Conservation (phyloP, 64 coral and sea anemone genomes). For the Acropora tenuis region DNA sequence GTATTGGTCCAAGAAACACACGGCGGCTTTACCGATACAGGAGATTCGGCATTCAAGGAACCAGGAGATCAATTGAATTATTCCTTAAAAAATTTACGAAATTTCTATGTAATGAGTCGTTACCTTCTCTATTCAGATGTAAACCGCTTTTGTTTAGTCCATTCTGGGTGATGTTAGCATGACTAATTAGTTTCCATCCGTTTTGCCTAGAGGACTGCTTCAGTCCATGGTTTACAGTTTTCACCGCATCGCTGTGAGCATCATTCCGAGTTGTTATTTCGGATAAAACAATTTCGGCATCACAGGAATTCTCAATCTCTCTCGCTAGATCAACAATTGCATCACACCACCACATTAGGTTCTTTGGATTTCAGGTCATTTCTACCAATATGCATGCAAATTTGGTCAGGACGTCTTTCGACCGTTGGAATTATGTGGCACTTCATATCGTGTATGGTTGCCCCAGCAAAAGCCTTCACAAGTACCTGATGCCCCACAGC, state of each 20-base stretch:
- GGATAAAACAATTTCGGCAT: conserved; percentile 5
- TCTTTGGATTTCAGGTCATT: not conserved
- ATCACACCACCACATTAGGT: not conserved
- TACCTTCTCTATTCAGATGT: not conserved
- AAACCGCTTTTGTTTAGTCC: not conserved
- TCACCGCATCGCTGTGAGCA: not conserved
- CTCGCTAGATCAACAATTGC: not conserved
- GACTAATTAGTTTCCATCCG: not conserved
- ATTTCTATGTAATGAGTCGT: conserved; percentile 9
- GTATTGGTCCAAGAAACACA: not conserved
- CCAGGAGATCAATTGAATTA: conserved; percentile 7
- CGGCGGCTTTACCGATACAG: not conserved
- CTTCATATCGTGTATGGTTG: not conserved
- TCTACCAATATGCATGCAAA: not conserved
- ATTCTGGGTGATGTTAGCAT: not conserved
- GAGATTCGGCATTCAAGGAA: not conserved
- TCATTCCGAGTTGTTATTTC: conserved; percentile 1
- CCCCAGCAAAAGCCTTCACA: not conserved
- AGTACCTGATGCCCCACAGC: not conserved
- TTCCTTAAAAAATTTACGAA: conserved; percentile 9
- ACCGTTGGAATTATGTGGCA: not conserved
- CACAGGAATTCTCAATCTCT: not conserved
- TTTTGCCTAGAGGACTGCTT: not conserved
- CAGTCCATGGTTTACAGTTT: not conserved
- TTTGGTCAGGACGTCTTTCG: not conserved